Evolutionary conservation across 30 jellyfish, hydroid and myxozoan genomes (phyloP), one percentile per base, ranked within the genome.

Genomic region (Aurelia sp.): DNA sequence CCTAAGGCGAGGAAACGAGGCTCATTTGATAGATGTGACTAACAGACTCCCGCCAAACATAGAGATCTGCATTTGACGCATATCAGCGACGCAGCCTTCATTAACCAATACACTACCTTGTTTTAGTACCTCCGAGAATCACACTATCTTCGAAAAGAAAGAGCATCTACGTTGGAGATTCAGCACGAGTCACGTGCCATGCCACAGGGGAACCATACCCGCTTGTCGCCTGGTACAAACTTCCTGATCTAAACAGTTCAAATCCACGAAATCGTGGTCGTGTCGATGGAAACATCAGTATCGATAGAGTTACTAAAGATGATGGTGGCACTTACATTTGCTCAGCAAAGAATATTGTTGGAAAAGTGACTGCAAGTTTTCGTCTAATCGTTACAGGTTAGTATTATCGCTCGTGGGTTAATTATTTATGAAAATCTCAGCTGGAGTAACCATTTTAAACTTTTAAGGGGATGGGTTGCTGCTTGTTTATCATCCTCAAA

Each of bases 141-240:
- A 40, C 96, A 16, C 55, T 95, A 13, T 72, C 96, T 15, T 58
- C 93, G 12, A 76, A 31, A 13, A 71, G 86, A 80, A 72, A 75
- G 31, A 76, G 65, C 67, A 71, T 90, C 4, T 83, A 62, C 40
- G 96, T 90, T 30, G 96, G 92, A 11, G 96, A 95, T 47, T 52
- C 99, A 19, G 73, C 83, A n/a, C 85, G 92, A 19, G 96, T 90
- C 76, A 68, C 75, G 62, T 95, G 99, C 68, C 61, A 13, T 5
- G 97, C 97, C n/a, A 80, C 91, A 50, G 99, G 99, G 35, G 98
- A 89, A 31, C 99, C 99, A 27, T 59, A 82, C 27, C 99, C 99
- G 30, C 62, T 60, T 13, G 79, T 90, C 13, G 80, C 77, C 30
- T 95, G 99, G 99, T 95, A 78, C 84, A 79, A 78, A 53, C 47